Percentiles rank a stretch among this genome's conserved stretches.
Conservation (phyloP, 2,113 vertebrate genomes). For the Boulengeromyrus knoepffleri region DNA sequence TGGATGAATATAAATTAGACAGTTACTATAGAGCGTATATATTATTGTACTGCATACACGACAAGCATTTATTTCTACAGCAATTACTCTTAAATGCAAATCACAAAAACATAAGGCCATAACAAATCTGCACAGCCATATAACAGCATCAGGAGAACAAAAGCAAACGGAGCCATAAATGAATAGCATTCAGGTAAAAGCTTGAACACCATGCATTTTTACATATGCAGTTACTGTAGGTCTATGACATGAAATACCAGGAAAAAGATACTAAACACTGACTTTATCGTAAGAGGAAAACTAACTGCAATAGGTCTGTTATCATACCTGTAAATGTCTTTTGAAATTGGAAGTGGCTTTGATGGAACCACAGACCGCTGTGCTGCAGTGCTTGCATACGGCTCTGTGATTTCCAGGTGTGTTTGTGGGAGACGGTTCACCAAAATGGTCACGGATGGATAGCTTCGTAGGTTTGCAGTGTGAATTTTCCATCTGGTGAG, state of each 20-base stretch:
- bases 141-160: neutral
- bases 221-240: neutral
- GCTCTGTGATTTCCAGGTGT: conserved; percentile 1
- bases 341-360: conserved; percentile 5
- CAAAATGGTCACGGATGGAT: neutral
- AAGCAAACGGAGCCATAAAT: neutral
- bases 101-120: neutral
- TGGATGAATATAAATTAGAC: neutral
- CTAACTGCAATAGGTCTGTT: neutral
- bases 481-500: neutral
- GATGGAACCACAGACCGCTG: neutral
- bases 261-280: neutral
- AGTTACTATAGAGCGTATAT: neutral
- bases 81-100: neutral
- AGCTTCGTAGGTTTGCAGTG: neutral
- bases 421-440: neutral
- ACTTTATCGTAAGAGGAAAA: neutral
- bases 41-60: neutral
- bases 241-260: neutral
- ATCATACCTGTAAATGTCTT: conserved; percentile 1
- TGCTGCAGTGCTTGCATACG: neutral
- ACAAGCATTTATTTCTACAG: neutral
- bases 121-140: neutral
- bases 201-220: neutral
- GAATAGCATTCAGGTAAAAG: neutral